Evolutionary conservation across 2,113 vertebrate species (phyloP), one percentile per base, ranked within the genome.

Genomic region (Eonycteris spelaea): DNA sequence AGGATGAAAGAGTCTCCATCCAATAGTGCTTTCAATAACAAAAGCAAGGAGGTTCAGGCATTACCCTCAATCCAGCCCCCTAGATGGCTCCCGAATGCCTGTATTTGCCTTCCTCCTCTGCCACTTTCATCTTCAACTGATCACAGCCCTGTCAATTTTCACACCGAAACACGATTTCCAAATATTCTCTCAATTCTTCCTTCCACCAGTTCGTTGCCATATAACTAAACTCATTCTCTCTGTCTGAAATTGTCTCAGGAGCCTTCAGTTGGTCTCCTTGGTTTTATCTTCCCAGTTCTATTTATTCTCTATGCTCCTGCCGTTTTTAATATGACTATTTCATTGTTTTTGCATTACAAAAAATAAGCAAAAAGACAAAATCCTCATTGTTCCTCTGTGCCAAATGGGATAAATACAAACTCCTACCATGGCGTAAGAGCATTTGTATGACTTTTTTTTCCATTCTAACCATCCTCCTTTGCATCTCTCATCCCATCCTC

Each of bases 291-390:
- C 33, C 35, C 10, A 12, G 33, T 82, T 83, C 21, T 63, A 22
- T 45, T 75, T 73, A 45, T 80, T 83, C 22, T 86, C 21, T 9
- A 67, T 12, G 6, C 21, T 61, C 6, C 21, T 38, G 1, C 51
- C 16, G 26, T 53, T 35, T 78, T 26, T 53, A 40, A 55, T 80
- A 26, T 77, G 28, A 45, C 35, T 33, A 38, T 15, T 35, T 74
- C 82, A 67, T 53, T 79, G 30, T 38, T 90, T 90, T 35, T n/a
- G 22, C 73, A 89, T 91, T 67, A 19, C 78, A 65, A 84, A 57
- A 61, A n/a, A 30, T 30, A 71, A 91, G 14, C 13, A 67, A 71
- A 55, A 24, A 78, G 30, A 24, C 16, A 78, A 38, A 67, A 67
- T 43, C 19, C 26, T 35, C 63, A 68, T 19, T 38, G 16, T 83